Conservation (phyloP, 2,797 vertebrate genomes). For the Sebastes elongatus region DNA sequence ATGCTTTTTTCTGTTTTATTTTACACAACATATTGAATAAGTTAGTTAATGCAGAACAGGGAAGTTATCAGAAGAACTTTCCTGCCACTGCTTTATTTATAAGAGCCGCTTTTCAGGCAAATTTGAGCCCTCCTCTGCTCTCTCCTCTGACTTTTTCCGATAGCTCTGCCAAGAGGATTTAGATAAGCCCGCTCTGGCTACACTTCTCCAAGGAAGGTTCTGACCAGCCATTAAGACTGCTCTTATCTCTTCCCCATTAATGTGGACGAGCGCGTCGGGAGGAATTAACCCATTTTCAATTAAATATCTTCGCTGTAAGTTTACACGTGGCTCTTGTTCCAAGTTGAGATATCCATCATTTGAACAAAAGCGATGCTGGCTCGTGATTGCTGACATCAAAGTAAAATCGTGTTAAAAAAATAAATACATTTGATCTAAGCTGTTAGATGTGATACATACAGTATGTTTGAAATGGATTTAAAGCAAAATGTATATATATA, state of each 20-base stretch:
- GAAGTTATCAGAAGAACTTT: slow-evolving; percentile 50
- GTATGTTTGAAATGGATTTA: background rate
- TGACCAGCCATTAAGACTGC: slow-evolving; percentile 73
- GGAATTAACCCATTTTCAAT: slow-evolving; percentile 68
- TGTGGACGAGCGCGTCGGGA: slow-evolving; percentile 50
- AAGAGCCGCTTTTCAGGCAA: slow-evolving; percentile 74
- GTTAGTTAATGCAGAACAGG: slow-evolving; percentile 21
- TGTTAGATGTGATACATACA: background rate
- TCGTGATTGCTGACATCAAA: slow-evolving; percentile 23
- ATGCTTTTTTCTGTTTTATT: slow-evolving; percentile 22
- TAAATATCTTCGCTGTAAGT: slow-evolving; percentile 55
- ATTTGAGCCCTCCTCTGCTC: slow-evolving; percentile 69
- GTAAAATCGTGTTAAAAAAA: background rate
- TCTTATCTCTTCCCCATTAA: slow-evolving; percentile 68
- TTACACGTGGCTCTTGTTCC: slow-evolving; percentile 50
- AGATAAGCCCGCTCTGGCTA: slow-evolving; percentile 72
- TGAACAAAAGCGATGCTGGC: slow-evolving; percentile 22
- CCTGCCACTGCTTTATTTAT: slow-evolving; percentile 56
- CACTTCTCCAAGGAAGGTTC: slow-evolving; percentile 64
- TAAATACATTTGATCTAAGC: background rate
- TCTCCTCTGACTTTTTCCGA: slow-evolving; percentile 58
- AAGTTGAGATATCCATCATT: slow-evolving; percentile 38
- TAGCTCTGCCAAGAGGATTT: slow-evolving; percentile 77
- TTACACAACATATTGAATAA: slow-evolving; percentile 24
- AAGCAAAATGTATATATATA: slow-evolving; percentile 19